phyloP scores from a whole-genome alignment of 2,113 vertebrate genomes.

The Chlorodrepanis virens region DNA sequence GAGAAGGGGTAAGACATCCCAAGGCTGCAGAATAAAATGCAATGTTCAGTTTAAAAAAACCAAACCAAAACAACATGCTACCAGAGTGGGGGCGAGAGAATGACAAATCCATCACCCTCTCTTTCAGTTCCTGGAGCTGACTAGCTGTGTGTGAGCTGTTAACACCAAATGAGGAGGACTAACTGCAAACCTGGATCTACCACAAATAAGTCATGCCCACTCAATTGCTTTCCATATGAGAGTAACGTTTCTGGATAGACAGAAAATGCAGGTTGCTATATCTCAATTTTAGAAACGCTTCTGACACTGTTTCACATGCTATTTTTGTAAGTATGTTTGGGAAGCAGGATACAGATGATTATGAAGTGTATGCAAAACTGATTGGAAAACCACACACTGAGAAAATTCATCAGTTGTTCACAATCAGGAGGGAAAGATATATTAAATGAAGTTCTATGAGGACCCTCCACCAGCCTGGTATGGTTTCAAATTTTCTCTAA shows the following conservation, averaged over 20 bases:
- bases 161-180: background rate
- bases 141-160: background rate
- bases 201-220: background rate
- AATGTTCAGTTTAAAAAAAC: background rate
- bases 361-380: constrained; percentile 43
- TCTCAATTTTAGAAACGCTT: background rate
- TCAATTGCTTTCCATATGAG: background rate
- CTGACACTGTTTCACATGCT: background rate
- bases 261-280: background rate
- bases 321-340: constrained; percentile 23
- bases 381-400: constrained; percentile 49
- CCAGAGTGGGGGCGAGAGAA: fast-evolving
- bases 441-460: background rate
- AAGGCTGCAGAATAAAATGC: background rate
- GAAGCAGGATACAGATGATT: constrained; percentile 55
- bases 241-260: background rate
- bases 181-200: background rate
- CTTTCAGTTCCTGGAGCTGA: background rate
- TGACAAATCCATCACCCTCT: background rate
- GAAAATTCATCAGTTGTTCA: constrained; percentile 25
- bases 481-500: background rate
- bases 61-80: background rate
- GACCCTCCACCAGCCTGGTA: background rate
- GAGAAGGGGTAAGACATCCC: background rate
- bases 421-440: background rate